phyloP scores from a whole-genome alignment of 2,888 invertebrate species.

The Netelia virgata region DNA sequence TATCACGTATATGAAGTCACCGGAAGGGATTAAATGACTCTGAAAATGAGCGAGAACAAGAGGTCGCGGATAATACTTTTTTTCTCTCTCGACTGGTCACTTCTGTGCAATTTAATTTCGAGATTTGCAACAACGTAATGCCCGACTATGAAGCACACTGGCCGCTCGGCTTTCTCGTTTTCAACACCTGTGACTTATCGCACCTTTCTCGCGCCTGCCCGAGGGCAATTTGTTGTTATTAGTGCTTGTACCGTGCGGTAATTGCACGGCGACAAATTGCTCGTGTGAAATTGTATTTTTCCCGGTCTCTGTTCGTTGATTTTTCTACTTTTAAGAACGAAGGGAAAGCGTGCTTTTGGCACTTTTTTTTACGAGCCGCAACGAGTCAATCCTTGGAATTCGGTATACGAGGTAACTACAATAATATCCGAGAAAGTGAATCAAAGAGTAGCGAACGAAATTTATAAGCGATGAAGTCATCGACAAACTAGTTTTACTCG shows the following conservation, averaged over 20 bases:
- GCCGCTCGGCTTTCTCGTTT: conserved; percentile 5
- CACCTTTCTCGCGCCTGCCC: conserved; percentile 42
- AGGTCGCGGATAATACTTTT: background rate
- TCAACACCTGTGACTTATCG: conserved; percentile 46
- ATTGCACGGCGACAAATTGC: conserved; percentile 48
- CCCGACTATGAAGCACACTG: conserved; percentile 1
- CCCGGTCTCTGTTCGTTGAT: background rate
- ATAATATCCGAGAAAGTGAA: background rate
- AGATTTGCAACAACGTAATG: conserved; percentile 22
- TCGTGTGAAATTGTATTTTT: conserved; percentile 16
- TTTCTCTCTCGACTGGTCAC: conserved; percentile 6
- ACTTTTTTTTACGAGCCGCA: background rate
- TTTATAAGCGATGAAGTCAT: conserved; percentile 37
- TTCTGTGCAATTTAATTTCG: conserved; percentile 43
- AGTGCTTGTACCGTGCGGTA: conserved; percentile 10
- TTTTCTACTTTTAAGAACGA: background rate
- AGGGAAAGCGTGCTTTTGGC: background rate
- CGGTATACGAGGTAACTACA: too few relatives aligned
- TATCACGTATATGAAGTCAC: background rate
- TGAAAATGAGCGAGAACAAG: conserved; percentile 1
- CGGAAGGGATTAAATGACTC: background rate
- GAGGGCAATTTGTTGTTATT: background rate
- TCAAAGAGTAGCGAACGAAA: conserved; percentile 13
- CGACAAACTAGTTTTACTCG: conserved; percentile 10
- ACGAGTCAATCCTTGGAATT: too few relatives aligned